A percentile compares a stretch with the other conserved stretches of the same genome.
Conservation (phyloP, 2,113 vertebrate species). For the Nestor notabilis region DNA sequence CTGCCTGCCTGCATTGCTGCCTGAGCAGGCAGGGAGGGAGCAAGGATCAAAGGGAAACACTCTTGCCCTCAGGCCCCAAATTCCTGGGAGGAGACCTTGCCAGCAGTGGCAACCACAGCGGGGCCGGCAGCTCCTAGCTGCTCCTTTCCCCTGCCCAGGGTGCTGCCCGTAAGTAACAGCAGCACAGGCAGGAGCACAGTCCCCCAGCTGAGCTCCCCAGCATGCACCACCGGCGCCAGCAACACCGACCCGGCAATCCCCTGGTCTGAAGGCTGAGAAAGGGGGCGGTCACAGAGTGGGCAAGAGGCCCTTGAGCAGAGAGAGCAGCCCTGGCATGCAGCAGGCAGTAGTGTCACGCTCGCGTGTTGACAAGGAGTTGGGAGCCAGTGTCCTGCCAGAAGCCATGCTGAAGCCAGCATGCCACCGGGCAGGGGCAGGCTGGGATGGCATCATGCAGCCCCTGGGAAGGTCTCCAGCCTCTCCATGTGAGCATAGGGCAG, state of each 20-base stretch:
- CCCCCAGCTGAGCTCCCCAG: not conserved
- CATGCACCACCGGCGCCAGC: fast-evolving
- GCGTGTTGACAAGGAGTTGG: not conserved
- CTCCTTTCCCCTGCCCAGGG: not conserved
- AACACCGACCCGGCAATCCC: not conserved
- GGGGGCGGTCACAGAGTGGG: not conserved
- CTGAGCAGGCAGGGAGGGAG: not conserved
- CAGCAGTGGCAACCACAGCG: fast-evolving
- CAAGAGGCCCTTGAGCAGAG: not conserved
- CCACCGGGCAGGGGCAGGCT: not conserved
- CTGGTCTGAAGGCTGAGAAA: not conserved
- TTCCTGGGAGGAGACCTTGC: not conserved
- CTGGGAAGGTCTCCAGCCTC: not conserved
- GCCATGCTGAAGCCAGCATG: not conserved
- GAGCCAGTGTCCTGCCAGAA: not conserved
- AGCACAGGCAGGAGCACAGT: not conserved
- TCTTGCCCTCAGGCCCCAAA: not conserved
- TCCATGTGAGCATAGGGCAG: not conserved
- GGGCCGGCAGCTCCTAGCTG: not conserved
- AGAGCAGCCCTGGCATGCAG: not conserved
- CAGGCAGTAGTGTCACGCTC: not conserved
- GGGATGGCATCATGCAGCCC: not conserved
- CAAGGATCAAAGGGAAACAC: not conserved
- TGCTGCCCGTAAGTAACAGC: fast-evolving
- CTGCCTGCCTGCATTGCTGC: not conserved